Evolutionary conservation across 2,797 vertebrate genomes (phyloP).

Genomic region (Onychomys torridus): DNA sequence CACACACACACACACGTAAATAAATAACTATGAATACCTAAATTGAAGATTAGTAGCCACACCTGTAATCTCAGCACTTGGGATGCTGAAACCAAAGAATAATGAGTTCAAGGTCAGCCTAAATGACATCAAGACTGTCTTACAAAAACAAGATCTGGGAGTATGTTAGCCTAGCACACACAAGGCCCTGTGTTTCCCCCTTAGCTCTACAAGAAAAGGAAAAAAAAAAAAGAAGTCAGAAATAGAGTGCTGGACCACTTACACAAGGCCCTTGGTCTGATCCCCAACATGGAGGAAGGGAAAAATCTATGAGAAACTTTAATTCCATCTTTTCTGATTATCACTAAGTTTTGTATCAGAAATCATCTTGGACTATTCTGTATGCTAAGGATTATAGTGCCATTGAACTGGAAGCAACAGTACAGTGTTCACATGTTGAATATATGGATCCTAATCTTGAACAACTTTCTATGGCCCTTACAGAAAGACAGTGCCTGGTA

Average conservation of each 20-base stretch:
- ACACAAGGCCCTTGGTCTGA: background rate
- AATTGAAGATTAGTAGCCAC: background rate
- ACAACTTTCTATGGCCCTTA: background rate
- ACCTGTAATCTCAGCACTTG: background rate
- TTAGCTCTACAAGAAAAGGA: background rate
- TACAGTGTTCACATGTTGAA: conserved; percentile 13
- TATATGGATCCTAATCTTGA: background rate
- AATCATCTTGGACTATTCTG: conserved; percentile 16
- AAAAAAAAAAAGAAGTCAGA: conserved; percentile 42
- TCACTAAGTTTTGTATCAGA: background rate
- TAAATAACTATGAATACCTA: background rate
- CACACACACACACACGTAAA: no score
- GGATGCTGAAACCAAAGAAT: background rate
- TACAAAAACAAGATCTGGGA: background rate
- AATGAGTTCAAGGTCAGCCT: background rate
- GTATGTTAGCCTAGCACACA: background rate
- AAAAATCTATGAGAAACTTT: conserved; percentile 17
- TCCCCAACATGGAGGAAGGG: background rate
- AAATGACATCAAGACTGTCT: no score
- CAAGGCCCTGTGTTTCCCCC: background rate
- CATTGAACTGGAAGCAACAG: background rate
- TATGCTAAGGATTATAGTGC: background rate
- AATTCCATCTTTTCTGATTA: conserved; percentile 28
- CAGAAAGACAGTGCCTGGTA: conserved; percentile 2
- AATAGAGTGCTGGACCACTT: background rate